Conservation (phyloP, 2,113 vertebrate species). For the Melozone crissalis region DNA sequence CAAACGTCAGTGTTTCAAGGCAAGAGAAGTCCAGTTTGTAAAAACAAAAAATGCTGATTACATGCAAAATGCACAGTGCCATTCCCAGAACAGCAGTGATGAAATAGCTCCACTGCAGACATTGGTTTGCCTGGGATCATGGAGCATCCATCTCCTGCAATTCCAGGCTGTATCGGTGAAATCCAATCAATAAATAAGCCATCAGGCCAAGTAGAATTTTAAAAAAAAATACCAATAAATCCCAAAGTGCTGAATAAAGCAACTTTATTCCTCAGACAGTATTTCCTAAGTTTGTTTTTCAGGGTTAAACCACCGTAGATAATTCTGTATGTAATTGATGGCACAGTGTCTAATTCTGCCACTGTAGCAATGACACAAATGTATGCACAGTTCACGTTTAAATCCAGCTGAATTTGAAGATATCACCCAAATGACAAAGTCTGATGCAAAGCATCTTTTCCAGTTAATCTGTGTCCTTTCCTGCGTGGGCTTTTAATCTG, state of each 20-base stretch:
- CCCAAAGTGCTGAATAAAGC: neutral
- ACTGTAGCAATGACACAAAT: slow-evolving; percentile 24
- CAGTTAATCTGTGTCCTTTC: slow-evolving; percentile 26
- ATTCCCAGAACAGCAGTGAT: neutral
- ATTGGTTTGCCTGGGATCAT: neutral
- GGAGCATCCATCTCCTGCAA: slow-evolving; percentile 51
- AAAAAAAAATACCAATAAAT: neutral
- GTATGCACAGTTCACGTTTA: neutral
- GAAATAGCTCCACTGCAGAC: slow-evolving; percentile 16
- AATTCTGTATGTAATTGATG: slow-evolving; percentile 7
- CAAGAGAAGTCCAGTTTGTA: neutral
- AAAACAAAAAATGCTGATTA: neutral
- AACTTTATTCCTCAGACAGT: neutral
- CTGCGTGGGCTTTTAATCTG: neutral
- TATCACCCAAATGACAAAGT: slow-evolving; percentile 7
- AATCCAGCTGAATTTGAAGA: slow-evolving; percentile 46
- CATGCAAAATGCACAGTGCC: neutral
- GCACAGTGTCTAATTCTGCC: neutral
- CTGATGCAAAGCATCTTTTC: slow-evolving; percentile 51
- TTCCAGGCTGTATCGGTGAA: neutral
- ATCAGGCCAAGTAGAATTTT: neutral
- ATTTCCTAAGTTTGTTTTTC: slow-evolving; percentile 30
- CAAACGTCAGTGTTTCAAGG: neutral
- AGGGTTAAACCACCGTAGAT: neutral
- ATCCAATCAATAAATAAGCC: neutral